phyloP scores from a whole-genome alignment of 2,888 invertebrate species.

The Folsomia candida region DNA sequence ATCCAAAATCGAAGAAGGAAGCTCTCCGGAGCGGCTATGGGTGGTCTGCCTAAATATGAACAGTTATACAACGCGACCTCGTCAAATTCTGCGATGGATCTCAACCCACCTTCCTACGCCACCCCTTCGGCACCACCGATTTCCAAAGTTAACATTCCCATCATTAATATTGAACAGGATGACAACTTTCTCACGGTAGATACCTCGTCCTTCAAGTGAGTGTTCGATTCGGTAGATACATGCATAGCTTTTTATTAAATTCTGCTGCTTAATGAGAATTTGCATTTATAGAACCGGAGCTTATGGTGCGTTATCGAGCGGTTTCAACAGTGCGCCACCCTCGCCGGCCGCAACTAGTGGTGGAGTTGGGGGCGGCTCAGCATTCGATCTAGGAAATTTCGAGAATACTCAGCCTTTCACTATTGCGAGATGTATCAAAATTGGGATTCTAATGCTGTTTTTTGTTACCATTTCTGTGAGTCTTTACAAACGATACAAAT shows the following conservation, averaged over 20 bases:
- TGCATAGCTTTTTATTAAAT: too few relatives aligned
- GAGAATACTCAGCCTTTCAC: constrained; percentile 37
- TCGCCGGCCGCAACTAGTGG: constrained; percentile 35
- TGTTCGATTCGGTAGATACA: too few relatives aligned
- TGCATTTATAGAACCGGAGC: neutral
- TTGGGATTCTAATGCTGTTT: constrained; percentile 29
- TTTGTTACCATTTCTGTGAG: constrained; percentile 43
- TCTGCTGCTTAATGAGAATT: neutral
- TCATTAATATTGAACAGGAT: constrained; percentile 21
- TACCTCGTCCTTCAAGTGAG: constrained; percentile 22
- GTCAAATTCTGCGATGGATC: neutral
- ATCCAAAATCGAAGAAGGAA: neutral
- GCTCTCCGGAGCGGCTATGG: too few relatives aligned
- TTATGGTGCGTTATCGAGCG: constrained; percentile 23
- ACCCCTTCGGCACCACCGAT: too few relatives aligned
- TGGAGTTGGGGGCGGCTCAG: constrained; percentile 17
- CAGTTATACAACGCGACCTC: neutral
- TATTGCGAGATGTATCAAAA: constrained; percentile 42
- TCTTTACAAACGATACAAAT: constrained; percentile 11
- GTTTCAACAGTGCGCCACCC: constrained; percentile 35
- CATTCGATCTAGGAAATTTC: constrained; percentile 37
- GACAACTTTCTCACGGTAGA: constrained; percentile 29
- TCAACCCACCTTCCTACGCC: neutral
- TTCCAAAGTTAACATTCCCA: constrained; percentile 3
- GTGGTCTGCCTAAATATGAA: too few relatives aligned